Base-by-base conservation (phyloP, 2,113 vertebrate species). In the Polypterus senegalus region DNA sequence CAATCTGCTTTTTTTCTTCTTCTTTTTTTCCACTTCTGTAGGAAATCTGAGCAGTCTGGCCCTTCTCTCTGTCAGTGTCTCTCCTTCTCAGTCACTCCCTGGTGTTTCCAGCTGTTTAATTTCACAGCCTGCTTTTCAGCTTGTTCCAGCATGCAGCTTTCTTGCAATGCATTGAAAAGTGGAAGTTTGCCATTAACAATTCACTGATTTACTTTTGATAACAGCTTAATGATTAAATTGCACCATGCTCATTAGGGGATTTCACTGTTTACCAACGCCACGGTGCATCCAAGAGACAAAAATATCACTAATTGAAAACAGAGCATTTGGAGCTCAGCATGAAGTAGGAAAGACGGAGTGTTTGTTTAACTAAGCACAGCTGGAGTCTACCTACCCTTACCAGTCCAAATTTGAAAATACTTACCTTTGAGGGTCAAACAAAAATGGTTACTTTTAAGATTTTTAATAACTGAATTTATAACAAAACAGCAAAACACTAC, bases 331-430 rank as follows among this genome's bases (percentile, higher is more conserved):
- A 10, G 43, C 57, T 62, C 54, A 8, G 46, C 3, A 47, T 70
- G 62, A 75, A 71, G 69, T 48, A 52, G 59, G 48, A 59, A 4
- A 61, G 59, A 72, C 63, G 3, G 67, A 67, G 46, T 2, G 1
- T 59, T 59, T 60, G 55, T 59, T 49, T 63, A 70, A 66, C 53
- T 61, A 9, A 60, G 63, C 72, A 69, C 60, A 1, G 6, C 51
- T 8, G 51, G 51, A 52, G 51, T 4, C 71, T 73, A 71, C 76
- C 74, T 70, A 72, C 69, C 66, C 65, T 57, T 58, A 63, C 48
- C 68, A 70, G 70, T 73, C 72, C 64, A 49, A 62, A 66, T 66
- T 72, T 69, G 4, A 3, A 68, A 63, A 66, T 74, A 61, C 70
- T 61, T 71, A 5, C 67, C 62, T 62, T 74, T 76, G 61, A 57